Percentiles rank a stretch among this genome's conserved stretches.
Conservation (phyloP, 1,140 invertebrate genomes). For the Drosophila nasuta region DNA sequence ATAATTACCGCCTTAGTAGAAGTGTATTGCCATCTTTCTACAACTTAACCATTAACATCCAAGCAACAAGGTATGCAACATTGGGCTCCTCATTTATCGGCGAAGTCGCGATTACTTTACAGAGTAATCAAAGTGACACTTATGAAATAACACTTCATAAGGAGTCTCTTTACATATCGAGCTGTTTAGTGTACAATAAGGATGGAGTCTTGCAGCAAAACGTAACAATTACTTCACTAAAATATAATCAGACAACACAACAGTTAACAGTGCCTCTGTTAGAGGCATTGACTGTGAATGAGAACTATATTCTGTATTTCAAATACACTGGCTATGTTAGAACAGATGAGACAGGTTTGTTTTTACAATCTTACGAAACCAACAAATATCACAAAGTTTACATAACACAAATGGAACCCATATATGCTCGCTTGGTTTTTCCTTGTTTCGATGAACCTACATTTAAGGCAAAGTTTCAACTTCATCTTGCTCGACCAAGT, state of each 20-base stretch:
- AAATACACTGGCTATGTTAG: constrained; percentile 84
- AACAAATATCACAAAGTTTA: constrained; percentile 85
- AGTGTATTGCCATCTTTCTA: constrained; percentile 87
- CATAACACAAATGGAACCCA: constrained; percentile 93
- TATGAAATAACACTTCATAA: constrained; percentile 88
- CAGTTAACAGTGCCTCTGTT: constrained; percentile 55
- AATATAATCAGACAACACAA: constrained; percentile 54
- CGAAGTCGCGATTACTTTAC: constrained; percentile 86
- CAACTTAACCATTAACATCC: constrained; percentile 86
- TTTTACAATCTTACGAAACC: constrained; percentile 61
- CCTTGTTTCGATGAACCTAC: constrained; percentile 96
- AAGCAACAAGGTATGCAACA: constrained; percentile 80
- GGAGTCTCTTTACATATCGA: constrained; percentile 67
- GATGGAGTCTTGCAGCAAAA: constrained; percentile 26
- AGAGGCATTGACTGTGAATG: constrained; percentile 10
- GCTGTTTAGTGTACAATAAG: constrained; percentile 35
- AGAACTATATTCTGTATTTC: constrained; percentile 62
- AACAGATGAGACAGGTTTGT: constrained; percentile 86
- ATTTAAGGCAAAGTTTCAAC: constrained; percentile 91
- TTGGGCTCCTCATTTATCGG: constrained; percentile 87
- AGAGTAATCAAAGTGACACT: constrained; percentile 57
- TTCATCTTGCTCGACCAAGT: constrained; percentile 87
- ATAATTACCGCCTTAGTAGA: constrained; percentile 59
- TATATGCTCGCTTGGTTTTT: constrained; percentile 93
- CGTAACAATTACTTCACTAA: constrained; percentile 34